Conservation (phyloP, 2,113 vertebrate species). For the Gallinago media region DNA sequence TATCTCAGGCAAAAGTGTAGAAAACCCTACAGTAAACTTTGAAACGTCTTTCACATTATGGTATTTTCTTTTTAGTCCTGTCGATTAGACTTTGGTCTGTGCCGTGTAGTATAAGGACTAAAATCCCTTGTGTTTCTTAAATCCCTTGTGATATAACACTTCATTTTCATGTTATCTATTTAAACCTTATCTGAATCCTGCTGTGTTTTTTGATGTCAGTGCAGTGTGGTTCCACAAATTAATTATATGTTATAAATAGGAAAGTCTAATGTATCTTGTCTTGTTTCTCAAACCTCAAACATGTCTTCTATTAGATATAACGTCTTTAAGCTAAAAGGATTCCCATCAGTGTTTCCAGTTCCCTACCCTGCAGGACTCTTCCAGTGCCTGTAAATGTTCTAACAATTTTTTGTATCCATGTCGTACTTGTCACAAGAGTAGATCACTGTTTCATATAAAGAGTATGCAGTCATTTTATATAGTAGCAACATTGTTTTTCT, state of each 20-base stretch:
- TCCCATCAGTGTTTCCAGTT: not conserved
- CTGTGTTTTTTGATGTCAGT: constrained; percentile 26
- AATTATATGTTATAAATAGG: constrained; percentile 28
- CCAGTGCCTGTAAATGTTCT: not conserved
- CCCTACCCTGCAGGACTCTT: constrained; percentile 16
- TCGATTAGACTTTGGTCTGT: not conserved
- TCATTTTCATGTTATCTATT: constrained; percentile 13
- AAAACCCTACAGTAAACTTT: not conserved
- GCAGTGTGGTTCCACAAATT: constrained; percentile 13
- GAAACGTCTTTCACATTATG: not conserved
- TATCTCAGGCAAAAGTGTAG: not conserved
- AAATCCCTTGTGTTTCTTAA: not conserved
- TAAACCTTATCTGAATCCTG: constrained; percentile 13
- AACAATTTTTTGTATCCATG: not conserved
- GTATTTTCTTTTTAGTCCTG: not conserved
- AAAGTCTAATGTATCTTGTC: constrained; percentile 9
- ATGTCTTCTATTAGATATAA: not conserved
- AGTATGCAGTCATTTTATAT: not conserved
- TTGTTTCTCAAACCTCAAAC: constrained; percentile 16
- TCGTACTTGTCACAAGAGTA: not conserved
- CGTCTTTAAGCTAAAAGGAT: not conserved
- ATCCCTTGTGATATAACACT: not conserved
- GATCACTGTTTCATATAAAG: not conserved
- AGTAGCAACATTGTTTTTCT: not conserved
- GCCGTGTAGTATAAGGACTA: not conserved